Conservation (phyloP, 2,113 vertebrate species). For the Ceyx cyanopectus region DNA sequence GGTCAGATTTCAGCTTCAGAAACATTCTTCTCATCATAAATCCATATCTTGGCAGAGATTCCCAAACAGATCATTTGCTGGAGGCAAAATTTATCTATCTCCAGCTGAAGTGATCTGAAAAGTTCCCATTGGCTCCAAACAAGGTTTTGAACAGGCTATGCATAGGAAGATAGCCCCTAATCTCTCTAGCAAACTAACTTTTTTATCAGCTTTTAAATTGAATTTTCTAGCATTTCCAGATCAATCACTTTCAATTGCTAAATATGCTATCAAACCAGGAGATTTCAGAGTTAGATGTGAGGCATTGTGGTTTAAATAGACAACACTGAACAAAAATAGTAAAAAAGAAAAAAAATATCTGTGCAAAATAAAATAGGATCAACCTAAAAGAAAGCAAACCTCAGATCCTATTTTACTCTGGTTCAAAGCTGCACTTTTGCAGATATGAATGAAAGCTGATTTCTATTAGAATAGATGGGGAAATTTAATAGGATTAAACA, state of each 20-base stretch:
- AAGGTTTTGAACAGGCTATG: background rate
- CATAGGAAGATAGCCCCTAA: background rate
- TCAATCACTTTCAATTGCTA: background rate
- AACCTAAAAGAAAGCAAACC: background rate
- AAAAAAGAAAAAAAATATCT: background rate
- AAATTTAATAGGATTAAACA: background rate
- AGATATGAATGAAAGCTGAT: background rate
- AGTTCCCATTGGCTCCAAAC: background rate
- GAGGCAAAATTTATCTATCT: background rate
- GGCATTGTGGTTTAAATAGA: background rate
- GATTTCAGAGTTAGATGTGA: background rate
- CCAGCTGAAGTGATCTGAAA: background rate
- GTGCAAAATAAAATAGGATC: background rate
- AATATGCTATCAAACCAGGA: background rate
- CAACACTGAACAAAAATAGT: background rate
- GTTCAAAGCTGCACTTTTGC: background rate
- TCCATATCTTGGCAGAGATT: conserved; percentile 19
- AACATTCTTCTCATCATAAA: background rate
- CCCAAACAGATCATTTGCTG: background rate
- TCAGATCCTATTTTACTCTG: background rate
- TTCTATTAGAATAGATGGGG: background rate
- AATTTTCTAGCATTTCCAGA: background rate
- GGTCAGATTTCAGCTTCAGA: background rate
- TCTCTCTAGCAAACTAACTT: background rate
- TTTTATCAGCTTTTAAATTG: background rate